Evolutionary conservation across 1,140 invertebrate genomes (phyloP).

Genomic region (Drosophila truncata): DNA sequence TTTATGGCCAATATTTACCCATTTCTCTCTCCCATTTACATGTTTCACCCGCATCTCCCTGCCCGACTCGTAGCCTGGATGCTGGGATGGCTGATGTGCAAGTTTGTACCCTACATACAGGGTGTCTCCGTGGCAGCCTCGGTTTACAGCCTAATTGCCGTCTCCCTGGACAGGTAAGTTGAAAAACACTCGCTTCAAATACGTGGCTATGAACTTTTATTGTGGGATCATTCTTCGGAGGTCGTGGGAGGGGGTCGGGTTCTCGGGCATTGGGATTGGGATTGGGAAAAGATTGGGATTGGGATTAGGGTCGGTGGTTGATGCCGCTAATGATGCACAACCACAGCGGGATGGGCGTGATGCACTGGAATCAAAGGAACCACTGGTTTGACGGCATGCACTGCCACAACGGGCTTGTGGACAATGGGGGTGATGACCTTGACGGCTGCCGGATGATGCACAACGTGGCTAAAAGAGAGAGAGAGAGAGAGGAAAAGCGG

Average conservation of each 20-base stretch:
- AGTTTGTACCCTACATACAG: constrained; percentile 97
- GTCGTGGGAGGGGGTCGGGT: neutral
- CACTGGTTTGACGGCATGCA: constrained; percentile 85
- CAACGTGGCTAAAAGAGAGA: constrained; percentile 63
- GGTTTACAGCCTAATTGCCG: constrained; percentile 96
- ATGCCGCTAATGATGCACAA: constrained; percentile 82
- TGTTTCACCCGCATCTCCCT: constrained; percentile 33
- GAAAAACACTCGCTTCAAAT: constrained; percentile 33
- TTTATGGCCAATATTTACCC: constrained; percentile 62
- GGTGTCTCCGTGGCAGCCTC: constrained; percentile 97
- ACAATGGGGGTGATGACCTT: constrained; percentile 73
- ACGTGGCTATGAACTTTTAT: constrained; percentile 76
- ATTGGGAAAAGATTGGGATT: neutral
- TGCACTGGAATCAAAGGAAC: constrained; percentile 86
- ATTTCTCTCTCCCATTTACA: constrained; percentile 21
- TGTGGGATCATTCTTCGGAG: constrained; percentile 54
- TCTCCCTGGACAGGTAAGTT: constrained; percentile 96
- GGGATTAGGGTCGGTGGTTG: constrained; percentile 4
- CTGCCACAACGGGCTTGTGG: constrained; percentile 85
- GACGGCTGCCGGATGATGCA: constrained; percentile 78
- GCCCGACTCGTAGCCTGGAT: constrained; percentile 91
- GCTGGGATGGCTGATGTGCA: constrained; percentile 96
- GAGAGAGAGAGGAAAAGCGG: neutral
- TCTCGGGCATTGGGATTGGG: constrained; percentile 28
- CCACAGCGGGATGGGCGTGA: constrained; percentile 86